phyloP scores from a whole-genome alignment of 2,888 invertebrate species.

The Phaedon cochleariae region DNA sequence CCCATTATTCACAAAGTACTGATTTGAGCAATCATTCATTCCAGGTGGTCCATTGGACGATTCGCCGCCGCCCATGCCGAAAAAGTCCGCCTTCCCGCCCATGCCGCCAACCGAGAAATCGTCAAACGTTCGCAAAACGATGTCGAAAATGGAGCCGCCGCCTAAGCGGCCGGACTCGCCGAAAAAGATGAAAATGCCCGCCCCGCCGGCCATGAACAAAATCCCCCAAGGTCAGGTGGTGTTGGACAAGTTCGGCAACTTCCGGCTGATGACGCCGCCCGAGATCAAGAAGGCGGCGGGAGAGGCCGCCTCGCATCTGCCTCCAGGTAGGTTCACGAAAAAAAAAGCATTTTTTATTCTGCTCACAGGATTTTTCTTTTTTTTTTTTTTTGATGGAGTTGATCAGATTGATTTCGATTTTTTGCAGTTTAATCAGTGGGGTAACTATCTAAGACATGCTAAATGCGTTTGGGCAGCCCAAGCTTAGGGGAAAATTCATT shows the following conservation, averaged over 20 bases:
- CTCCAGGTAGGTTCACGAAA: conserved; percentile 61
- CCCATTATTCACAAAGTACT: no score
- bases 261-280: conserved; percentile 68
- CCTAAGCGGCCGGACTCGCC: conserved; percentile 57
- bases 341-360: no score
- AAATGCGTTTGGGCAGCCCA: no score
- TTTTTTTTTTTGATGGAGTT: neutral
- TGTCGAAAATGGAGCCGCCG: conserved; percentile 72
- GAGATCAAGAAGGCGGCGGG: conserved; percentile 54
- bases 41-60: conserved; percentile 24
- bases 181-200: conserved; percentile 43
- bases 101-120: conserved; percentile 66
- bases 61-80: conserved; percentile 43
- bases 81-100: conserved; percentile 65
- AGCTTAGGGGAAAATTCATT: no score
- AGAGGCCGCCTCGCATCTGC: conserved; percentile 58
- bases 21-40: no score
- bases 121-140: conserved; percentile 69
- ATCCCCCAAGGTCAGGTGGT: conserved; percentile 68
- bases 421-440: no score
- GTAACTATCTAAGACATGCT: no score
- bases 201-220: conserved; percentile 51
- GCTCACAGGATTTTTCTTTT: neutral
- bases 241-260: conserved; percentile 77
- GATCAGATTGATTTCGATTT: neutral